Percentiles rank a stretch among this genome's conserved stretches.
Conservation (phyloP, 2,888 invertebrate species). For the Carterocephalus palaemon region DNA sequence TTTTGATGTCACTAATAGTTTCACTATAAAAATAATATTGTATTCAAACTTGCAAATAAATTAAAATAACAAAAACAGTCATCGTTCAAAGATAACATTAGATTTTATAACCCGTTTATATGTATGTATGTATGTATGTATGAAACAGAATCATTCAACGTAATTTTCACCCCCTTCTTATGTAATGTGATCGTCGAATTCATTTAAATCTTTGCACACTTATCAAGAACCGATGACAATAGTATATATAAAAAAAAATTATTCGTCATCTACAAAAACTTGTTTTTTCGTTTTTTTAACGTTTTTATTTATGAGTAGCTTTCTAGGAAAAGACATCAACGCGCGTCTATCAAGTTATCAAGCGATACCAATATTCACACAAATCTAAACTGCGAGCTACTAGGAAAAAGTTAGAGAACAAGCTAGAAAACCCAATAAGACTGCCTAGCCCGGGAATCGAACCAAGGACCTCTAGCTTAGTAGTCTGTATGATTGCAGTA, state of each 20-base stretch:
- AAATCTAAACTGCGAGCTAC: no score
- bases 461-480: no score
- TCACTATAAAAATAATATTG: no score
- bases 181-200: no score
- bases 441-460: no score
- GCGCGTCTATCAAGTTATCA: no score
- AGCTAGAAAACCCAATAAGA: no score
- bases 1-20: no score
- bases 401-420: no score
- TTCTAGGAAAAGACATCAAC: no score
- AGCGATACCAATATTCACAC: no score
- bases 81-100: background rate
- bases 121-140: conserved; percentile 2
- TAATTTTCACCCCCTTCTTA: background rate
- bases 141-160: no score
- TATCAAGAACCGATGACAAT: background rate
- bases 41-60: background rate
- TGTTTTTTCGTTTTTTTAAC: background rate
- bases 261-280: background rate
- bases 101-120: conserved; percentile 2
- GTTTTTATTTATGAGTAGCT: background rate
- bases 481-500: background rate
- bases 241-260: background rate
- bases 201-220: background rate
- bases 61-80: background rate